Evolutionary conservation across 2,888 invertebrate species (phyloP), one percentile per base, ranked within the genome.

Genomic region (Junonia oenone): DNA sequence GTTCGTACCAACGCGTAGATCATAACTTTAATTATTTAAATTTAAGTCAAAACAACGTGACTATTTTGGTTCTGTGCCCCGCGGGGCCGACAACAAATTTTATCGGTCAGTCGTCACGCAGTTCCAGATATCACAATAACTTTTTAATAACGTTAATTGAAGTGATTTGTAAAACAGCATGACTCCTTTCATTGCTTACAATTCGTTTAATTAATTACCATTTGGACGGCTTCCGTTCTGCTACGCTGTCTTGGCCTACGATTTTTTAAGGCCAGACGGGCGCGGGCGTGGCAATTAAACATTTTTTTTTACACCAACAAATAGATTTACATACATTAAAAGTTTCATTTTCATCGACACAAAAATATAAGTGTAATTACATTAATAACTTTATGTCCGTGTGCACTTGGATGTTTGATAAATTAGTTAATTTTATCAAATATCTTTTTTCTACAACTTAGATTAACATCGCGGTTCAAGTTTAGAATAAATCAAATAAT

Each of bases 91-190:
- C 57, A 59, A 48, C 45, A 46, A 47, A 58, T 63, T 71, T 77
- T 75, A 74, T 73, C 69, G 69, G 59, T 63, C 61, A 66, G 60
- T 71, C 78, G 81, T 78, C 84, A 83, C 81, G 82, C 80, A 72
- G 76, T 65, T 69, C 72, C 78, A 69, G 83, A 82, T 83, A 86
- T 85, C 80, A 81, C 80, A 75, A 75, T 69, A 78, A 81, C 82
- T 88, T 89, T 89, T 90, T 89, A 87, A 90, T 89, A 87, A 86
- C 75, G 85, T 87, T 90, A 89, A 90, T 89, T 90, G 89, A 85
- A 88, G 87, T 87, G 88, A 90, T 90, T 90, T 90, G 90, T 90
- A 87, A 88, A 89, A 88, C 90, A 90, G 90, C 90, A 83, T 79
- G 89, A 87, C 84, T 87, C 85, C 88, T 89, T 90, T 90, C 90